These are phyloP conservation scores for Hepsetus odoe DNA, from an alignment of 2,113 vertebrate species.

Conservation along the genomic window DNA sequence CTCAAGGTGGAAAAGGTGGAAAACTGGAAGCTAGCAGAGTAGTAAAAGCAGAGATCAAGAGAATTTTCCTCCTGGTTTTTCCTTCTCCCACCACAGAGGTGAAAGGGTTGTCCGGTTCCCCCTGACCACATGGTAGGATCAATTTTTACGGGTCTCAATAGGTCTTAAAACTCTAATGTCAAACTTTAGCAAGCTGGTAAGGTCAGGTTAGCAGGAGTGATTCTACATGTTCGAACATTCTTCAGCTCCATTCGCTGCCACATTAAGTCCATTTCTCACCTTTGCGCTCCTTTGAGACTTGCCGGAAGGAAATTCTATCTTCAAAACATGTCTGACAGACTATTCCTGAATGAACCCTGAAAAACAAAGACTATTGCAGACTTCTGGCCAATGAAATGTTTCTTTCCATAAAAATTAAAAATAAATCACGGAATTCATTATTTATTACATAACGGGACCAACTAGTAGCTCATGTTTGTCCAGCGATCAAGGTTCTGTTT, in stretches of 20 bases:
- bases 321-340: neutral
- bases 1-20: neutral
- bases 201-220: constrained; percentile 3
- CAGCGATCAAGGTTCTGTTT: neutral
- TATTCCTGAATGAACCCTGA: neutral
- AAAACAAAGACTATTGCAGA: neutral
- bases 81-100: constrained; percentile 5
- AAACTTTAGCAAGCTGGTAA: constrained; percentile 44
- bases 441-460: neutral
- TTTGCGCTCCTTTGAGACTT: neutral
- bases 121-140: constrained; percentile 16
- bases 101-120: constrained; percentile 1
- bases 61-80: neutral
- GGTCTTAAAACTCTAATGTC: constrained; percentile 51
- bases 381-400: neutral
- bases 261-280: neutral
- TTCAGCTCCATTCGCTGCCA: neutral
- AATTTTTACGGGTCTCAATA: constrained; percentile 43
- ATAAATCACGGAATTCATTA: neutral
- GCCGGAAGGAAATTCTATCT: neutral
- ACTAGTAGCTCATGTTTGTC: neutral
- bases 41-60: neutral
- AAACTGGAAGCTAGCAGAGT: neutral
- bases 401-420: no score
- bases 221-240: neutral